Conservation (phyloP, 2,888 invertebrate species). For the Phymatocera aterrima region DNA sequence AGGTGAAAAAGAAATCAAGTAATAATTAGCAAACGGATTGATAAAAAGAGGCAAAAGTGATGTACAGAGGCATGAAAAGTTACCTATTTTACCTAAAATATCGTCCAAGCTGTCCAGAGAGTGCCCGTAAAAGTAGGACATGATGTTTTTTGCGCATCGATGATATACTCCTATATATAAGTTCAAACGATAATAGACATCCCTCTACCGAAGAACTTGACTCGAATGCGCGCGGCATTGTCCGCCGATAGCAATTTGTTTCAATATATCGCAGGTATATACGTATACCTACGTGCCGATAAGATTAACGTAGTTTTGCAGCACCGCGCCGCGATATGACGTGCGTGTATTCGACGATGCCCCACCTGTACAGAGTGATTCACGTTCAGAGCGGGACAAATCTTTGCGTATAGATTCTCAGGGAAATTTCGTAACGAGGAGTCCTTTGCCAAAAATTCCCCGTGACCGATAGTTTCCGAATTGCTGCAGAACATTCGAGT, state of each 20-base stretch:
- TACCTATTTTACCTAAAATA: slow-evolving; percentile 55
- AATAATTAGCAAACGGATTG: neutral
- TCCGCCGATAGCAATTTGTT: slow-evolving; percentile 24
- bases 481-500: too few relatives aligned
- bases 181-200: too few relatives aligned
- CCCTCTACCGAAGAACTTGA: slow-evolving; percentile 44
- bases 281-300: too few relatives aligned
- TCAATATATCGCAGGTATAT: too few relatives aligned
- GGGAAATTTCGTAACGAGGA: too few relatives aligned
- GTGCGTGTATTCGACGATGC: neutral
- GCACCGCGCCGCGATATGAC: neutral
- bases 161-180: slow-evolving; percentile 45
- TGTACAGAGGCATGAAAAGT: neutral
- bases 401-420: too few relatives aligned
- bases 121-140: slow-evolving; percentile 1
- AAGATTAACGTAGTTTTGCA: slow-evolving; percentile 46
- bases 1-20: too few relatives aligned
- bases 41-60: neutral
- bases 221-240: slow-evolving; percentile 5
- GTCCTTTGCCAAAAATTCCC: too few relatives aligned
- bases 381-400: too few relatives aligned
- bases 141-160: slow-evolving; percentile 6
- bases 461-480: too few relatives aligned
- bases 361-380: too few relatives aligned
- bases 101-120: slow-evolving; percentile 41